Base-by-base conservation (phyloP, 1,140 invertebrate species). In the Eriosoma lanigerum region DNA sequence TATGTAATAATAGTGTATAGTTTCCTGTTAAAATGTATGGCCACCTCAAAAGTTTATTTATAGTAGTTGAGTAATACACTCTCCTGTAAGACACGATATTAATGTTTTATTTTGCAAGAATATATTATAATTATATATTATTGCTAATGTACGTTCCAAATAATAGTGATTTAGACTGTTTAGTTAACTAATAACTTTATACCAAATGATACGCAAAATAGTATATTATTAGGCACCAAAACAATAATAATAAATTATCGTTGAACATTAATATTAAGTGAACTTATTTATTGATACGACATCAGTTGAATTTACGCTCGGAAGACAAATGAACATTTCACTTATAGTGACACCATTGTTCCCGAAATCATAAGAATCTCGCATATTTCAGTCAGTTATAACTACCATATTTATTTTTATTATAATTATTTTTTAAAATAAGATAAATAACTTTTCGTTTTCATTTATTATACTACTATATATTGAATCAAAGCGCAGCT, bases 401-500 rank as follows among this genome's bases (percentile, higher is more conserved):
- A 2, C 15, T 26, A 15, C 3, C 24, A 21, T 26, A 8, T 46
- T 15, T 46, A 68, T 13, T 3, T 24, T 46, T 68, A 4, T 21
- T 17, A 46, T n/a, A n/a, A n/a, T 44, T 24, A 12, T 68, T 68
- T 12, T 4, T n/a, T 19, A 17, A 68, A 48, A 48, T 24, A 48
- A 68, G 44, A 19, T 48, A 48, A 46, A 68, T 68, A 24, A 68
- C 44, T 68, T 46, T 21, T 12, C 64, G 12, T 46, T 24, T n/a
- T 68, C 66, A 68, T 48, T 68, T 48, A 68, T 68, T 68, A 48
- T 17, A n/a, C 17, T 48, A 17, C 2, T 13, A 48, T n/a, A n/a
- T n/a, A 26, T 68, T 68, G 26, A 46, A 24, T 48, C 44, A 44
- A 3, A 68, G 38, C 21, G 48, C 46, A 48, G 48, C 5, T 68